Base-by-base conservation (phyloP, 2,797 vertebrate species). In the Brachyrhaphis roseni region DNA sequence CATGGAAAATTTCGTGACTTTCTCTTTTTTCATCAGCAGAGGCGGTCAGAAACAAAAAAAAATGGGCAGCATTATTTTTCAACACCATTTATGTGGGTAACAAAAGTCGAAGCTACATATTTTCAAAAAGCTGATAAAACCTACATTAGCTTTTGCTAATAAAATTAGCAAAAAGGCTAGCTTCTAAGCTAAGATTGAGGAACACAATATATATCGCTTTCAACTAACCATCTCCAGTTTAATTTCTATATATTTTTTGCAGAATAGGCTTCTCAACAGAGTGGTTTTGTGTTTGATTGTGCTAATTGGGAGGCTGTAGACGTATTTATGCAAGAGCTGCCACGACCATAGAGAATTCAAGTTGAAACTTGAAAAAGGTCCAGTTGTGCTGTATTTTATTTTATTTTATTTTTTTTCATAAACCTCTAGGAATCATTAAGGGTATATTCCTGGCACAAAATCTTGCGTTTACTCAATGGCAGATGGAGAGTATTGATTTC, bases 391-490 rank as follows among this genome's bases (percentile, higher is more conserved):
- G 18, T 4, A 23, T 66, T 20, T 66, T 36, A 4, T 26, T 26
- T 55, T 55, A 10, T 2, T 34, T 34, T 34, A 1, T 0, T 49
- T 49, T 28, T 57, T 57, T 55, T n/a, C 8, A 68, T 47, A 64
- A 64, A 64, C 28, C 62, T 26, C 39, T 36, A 34, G 7, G 6
- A 66, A 74, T 34, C 4, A 23, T 74, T 47, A 74, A 43, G 10
- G 12, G 12, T 8, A n/a, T 43, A 43, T 11, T 66, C 26, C 23
- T 64, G 72, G 15, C 81, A 86, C 85, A 73, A 81, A 90, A 23
- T 20, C 71, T 70, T 41, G 51, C 76, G 49, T 86, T 90, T 82
- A 71, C 55, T 78, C 79, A 89, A 82, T 46, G 16, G 47, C 20
- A 62, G 68, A 55, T 74, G 20, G 43, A 85, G 13, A 23, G 41